Conservation (phyloP, 2,113 vertebrate genomes). For the Pedionomus torquatus region DNA sequence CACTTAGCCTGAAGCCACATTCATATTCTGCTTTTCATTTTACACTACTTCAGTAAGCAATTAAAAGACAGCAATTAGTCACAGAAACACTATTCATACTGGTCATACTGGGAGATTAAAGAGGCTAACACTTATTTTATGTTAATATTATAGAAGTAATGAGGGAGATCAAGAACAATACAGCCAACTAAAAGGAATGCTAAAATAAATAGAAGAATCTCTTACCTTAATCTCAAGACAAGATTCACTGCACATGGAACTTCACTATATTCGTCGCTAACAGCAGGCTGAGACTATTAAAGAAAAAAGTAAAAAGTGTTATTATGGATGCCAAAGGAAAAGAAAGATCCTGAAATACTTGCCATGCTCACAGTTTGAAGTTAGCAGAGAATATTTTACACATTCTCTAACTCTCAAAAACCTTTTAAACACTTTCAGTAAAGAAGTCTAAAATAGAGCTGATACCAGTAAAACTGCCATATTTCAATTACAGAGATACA, state of each 20-base stretch:
- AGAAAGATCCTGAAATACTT: neutral
- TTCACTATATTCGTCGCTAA: conserved; percentile 78
- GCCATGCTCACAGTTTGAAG: neutral
- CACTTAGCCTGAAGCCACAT: conserved; percentile 61
- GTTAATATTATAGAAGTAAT: conserved; percentile 66
- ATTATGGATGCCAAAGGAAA: neutral
- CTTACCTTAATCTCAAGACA: conserved; percentile 96
- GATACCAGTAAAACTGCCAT: neutral
- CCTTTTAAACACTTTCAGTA: neutral
- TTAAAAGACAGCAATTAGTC: conserved; percentile 70
- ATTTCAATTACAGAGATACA: neutral
- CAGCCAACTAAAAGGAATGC: neutral
- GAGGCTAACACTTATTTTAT: conserved; percentile 55
- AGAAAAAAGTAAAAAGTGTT: neutral
- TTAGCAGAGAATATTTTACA: conserved; percentile 12
- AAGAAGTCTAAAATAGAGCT: neutral
- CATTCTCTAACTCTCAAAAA: conserved; percentile 3
- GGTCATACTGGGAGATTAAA: conserved; percentile 58
- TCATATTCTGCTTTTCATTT: conserved; percentile 56
- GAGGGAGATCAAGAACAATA: conserved; percentile 35
- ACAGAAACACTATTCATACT: conserved; percentile 49
- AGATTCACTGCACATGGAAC: conserved; percentile 89
- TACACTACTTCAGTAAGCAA: conserved; percentile 54
- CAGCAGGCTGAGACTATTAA: conserved; percentile 83
- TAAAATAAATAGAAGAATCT: conserved; percentile 31